Conservation (phyloP, 2,113 vertebrate species). For the Myotis yumanensis region DNA sequence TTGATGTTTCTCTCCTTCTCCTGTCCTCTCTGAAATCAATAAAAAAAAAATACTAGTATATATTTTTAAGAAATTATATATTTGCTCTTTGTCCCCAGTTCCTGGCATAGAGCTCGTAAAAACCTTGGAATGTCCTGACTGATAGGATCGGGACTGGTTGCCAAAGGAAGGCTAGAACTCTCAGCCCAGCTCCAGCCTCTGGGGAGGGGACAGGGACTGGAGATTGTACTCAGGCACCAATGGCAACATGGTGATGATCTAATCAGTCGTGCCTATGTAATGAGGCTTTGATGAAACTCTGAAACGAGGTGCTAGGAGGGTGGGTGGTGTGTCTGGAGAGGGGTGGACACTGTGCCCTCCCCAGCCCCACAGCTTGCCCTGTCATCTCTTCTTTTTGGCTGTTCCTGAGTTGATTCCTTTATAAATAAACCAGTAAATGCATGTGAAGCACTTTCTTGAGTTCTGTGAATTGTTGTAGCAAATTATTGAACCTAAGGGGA, state of each 20-base stretch:
- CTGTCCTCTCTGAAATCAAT: too few relatives aligned
- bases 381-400: background rate
- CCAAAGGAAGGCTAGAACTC: background rate
- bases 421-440: background rate
- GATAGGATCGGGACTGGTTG: background rate
- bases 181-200: background rate
- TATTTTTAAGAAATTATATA: background rate
- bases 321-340: background rate
- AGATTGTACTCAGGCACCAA: background rate
- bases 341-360: fast-evolving
- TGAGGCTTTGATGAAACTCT: background rate
- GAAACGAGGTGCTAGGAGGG: background rate
- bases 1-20: too few relatives aligned
- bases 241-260: background rate
- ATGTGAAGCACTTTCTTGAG: background rate
- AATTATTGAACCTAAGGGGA: background rate
- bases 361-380: background rate
- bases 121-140: background rate
- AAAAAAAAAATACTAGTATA: too few relatives aligned
- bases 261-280: background rate
- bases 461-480: background rate
- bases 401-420: background rate
- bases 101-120: background rate
- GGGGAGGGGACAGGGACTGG: background rate
- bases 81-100: background rate